Conservation (phyloP, 2,888 invertebrate genomes). For the Hylaea fasciaria region DNA sequence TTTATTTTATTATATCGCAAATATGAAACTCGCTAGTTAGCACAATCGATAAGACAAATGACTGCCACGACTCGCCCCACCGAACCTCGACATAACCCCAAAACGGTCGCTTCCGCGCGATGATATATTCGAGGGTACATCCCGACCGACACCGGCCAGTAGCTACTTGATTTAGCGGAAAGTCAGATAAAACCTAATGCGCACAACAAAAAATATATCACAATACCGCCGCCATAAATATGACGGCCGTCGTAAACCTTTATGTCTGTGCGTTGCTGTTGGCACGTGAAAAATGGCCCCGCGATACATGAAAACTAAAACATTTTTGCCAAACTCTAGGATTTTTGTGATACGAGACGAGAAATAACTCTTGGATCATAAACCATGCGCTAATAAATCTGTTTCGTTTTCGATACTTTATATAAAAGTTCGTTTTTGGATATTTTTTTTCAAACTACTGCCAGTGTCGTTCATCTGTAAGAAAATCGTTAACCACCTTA, state of each 20-base stretch:
- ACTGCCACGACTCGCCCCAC: conserved; percentile 62
- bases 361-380: conserved; percentile 55
- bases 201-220: conserved; percentile 85
- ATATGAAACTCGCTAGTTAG: conserved; percentile 61
- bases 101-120: conserved; percentile 77
- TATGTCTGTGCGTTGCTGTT: conserved; percentile 80
- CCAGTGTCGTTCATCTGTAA: conserved; percentile 6
- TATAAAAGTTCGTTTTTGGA: conserved; percentile 13
- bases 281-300: conserved; percentile 81
- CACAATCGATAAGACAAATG: conserved; percentile 75
- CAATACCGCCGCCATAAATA: conserved; percentile 83
- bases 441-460: conserved; percentile 5
- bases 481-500: conserved; percentile 4
- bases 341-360: conserved; percentile 54
- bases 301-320: conserved; percentile 67
- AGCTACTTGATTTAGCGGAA: conserved; percentile 85
- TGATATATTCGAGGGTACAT: conserved; percentile 83
- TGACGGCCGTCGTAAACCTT: conserved; percentile 85
- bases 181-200: conserved; percentile 85
- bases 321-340: conserved; percentile 53
- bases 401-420: conserved; percentile 34
- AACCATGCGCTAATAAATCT: conserved; percentile 46
- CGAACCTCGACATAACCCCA: conserved; percentile 75
- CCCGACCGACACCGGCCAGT: conserved; percentile 85
- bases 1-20: conserved; percentile 36